Evolutionary conservation across 1,140 invertebrate genomes (phyloP).

Genomic region (Heliconius eleuchia): DNA sequence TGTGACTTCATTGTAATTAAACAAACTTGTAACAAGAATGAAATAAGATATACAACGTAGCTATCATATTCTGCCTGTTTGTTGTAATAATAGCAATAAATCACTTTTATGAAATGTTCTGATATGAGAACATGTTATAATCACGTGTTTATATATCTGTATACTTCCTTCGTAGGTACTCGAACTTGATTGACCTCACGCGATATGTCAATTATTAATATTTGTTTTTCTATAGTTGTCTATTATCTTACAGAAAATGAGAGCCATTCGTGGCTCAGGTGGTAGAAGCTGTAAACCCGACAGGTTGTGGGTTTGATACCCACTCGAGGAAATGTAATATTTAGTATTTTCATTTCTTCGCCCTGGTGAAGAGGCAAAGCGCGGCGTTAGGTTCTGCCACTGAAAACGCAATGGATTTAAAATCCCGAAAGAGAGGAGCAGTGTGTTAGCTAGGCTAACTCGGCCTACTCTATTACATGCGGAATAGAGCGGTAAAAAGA

Average conservation of each 20-base stretch:
- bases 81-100: not conserved
- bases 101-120: not conserved
- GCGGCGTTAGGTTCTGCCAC: no score
- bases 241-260: not conserved
- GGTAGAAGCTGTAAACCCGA: no score
- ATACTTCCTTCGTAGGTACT: not conserved
- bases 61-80: not conserved
- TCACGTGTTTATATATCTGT: slow-evolving; percentile 2
- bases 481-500: no score
- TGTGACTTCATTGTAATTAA: not conserved
- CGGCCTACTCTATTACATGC: no score
- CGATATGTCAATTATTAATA: not conserved
- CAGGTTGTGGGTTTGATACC: no score
- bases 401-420: no score
- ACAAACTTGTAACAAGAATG: not conserved
- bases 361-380: no score
- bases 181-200: slow-evolving; percentile 8
- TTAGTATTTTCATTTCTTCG: no score
- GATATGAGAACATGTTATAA: not conserved
- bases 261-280: not conserved
- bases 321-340: no score
- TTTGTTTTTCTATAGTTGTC: not conserved
- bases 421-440: no score
- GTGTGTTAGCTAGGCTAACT: no score
- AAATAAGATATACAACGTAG: not conserved